A percentile compares a stretch with the other conserved stretches of the same genome.
These are phyloP conservation scores for Salpingus planirostris DNA, from an alignment of 2,888 invertebrate genomes.

Conservation along the genomic window DNA sequence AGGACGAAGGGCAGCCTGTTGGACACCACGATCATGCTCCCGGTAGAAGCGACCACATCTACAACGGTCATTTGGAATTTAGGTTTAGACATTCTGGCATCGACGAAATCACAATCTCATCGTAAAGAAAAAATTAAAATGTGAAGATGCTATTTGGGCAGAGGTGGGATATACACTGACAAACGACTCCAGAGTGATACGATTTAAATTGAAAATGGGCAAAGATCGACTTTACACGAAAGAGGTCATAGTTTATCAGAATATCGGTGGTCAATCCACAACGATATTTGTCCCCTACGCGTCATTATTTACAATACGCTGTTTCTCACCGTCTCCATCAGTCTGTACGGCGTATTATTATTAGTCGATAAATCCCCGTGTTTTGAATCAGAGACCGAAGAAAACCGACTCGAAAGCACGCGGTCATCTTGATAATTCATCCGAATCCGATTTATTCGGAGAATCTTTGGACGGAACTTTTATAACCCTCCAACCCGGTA, in stretches of 20 bases:
- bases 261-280: conserved; percentile 20
- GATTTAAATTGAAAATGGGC: conserved; percentile 30
- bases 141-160: conserved; percentile 5
- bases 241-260: conserved; percentile 28
- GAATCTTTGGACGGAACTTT: too few species aligned
- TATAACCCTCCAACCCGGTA: too few species aligned
- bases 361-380: too few species aligned
- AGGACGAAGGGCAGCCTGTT: conserved; percentile 84
- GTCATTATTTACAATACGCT: conserved; percentile 6
- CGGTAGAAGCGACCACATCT: conserved; percentile 44
- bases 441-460: too few species aligned
- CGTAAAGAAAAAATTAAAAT: too few species aligned
- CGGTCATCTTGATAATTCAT: too few species aligned
- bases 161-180: conserved; percentile 16
- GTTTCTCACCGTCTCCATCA: conserved; percentile 5
- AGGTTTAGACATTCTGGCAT: too few species aligned
- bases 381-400: too few species aligned
- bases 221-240: conserved; percentile 28
- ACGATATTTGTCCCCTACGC: conserved; percentile 6
- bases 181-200: conserved; percentile 15
- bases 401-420: too few species aligned
- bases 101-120: too few species aligned
- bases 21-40: conserved; percentile 84
- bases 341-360: too few species aligned
- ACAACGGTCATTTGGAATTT: too few species aligned